phyloP scores from a whole-genome alignment of 1,140 invertebrate genomes.

The Papilio polyxenes region DNA sequence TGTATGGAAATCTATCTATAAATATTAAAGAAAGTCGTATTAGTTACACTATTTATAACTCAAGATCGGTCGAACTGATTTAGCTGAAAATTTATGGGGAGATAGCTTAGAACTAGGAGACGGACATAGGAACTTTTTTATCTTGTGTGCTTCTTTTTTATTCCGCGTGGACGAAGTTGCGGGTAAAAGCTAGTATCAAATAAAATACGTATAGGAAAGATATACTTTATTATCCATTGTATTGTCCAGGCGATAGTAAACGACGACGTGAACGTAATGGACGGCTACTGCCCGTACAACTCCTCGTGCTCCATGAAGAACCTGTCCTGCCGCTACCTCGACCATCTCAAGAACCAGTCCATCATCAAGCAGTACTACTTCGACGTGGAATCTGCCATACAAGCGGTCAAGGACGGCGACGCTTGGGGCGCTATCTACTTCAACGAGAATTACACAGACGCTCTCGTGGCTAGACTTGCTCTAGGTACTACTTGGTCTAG shows the following conservation, averaged over 20 bases:
- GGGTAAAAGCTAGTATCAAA: too few relatives aligned
- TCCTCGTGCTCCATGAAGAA: conserved; percentile 85
- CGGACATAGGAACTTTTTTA: too few relatives aligned
- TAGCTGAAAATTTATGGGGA: too few relatives aligned
- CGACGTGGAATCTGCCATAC: conserved; percentile 84
- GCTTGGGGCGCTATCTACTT: conserved; percentile 94
- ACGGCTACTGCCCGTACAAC: conserved; percentile 78
- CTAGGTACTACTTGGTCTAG: conserved; percentile 71
- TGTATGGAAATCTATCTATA: too few relatives aligned
- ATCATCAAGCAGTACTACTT: conserved; percentile 87
- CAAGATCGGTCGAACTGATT: too few relatives aligned
- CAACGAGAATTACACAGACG: conserved; percentile 91
- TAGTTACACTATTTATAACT: too few relatives aligned
- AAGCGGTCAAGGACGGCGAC: conserved; percentile 86
- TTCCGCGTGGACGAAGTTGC: too few relatives aligned
- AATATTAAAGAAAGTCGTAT: too few relatives aligned
- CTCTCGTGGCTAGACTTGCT: conserved; percentile 86
- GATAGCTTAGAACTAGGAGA: too few relatives aligned
- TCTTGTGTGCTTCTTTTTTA: too few relatives aligned
- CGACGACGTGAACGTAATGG: conserved; percentile 85
- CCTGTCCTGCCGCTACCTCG: conserved; percentile 89
- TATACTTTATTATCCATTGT: background rate
- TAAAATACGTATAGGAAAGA: too few relatives aligned
- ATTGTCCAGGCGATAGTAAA: conserved; percentile 88
- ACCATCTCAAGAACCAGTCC: conserved; percentile 82